These are phyloP conservation scores for Lasaia peninsularis DNA, from an alignment of 1,140 invertebrate genomes.

Conservation along the genomic window DNA sequence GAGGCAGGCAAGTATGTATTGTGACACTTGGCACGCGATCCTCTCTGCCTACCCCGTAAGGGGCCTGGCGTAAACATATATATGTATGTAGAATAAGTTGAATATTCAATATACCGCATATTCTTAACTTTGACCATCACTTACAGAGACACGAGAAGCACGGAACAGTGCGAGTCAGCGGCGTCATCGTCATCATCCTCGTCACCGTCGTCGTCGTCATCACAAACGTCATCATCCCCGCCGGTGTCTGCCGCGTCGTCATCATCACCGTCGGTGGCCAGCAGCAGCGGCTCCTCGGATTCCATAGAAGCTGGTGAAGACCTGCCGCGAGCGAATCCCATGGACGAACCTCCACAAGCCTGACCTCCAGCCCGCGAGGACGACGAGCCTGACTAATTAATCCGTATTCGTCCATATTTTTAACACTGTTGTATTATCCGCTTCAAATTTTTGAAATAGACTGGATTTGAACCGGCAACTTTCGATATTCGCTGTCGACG, in stretches of 20 bases:
- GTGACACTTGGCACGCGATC: too few relatives aligned
- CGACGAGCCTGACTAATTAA: too few relatives aligned
- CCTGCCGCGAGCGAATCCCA: constrained; percentile 56
- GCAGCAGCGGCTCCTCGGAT: constrained; percentile 36
- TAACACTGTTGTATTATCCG: too few relatives aligned
- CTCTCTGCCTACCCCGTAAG: too few relatives aligned
- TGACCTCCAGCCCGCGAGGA: constrained; percentile 35
- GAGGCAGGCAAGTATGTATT: too few relatives aligned
- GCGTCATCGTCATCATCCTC: constrained; percentile 30
- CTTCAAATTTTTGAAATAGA: too few relatives aligned
- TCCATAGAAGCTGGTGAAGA: constrained; percentile 32
- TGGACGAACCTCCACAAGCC: constrained; percentile 72
- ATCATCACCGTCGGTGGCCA: constrained; percentile 14
- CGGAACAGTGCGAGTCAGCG: constrained; percentile 31
- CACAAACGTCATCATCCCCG: background rate
- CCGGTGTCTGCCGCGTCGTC: constrained; percentile 14
- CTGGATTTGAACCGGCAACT: too few relatives aligned
- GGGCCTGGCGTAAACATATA: too few relatives aligned
- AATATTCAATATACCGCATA: too few relatives aligned
- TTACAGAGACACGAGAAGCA: constrained; percentile 36
- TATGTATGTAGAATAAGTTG: too few relatives aligned
- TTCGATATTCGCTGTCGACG: too few relatives aligned
- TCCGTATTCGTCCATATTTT: too few relatives aligned
- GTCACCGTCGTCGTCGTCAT: constrained; percentile 25
- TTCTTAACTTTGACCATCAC: background rate